Conservation (phyloP, 2,888 invertebrate genomes). For the Nephrotoma flavescens region DNA sequence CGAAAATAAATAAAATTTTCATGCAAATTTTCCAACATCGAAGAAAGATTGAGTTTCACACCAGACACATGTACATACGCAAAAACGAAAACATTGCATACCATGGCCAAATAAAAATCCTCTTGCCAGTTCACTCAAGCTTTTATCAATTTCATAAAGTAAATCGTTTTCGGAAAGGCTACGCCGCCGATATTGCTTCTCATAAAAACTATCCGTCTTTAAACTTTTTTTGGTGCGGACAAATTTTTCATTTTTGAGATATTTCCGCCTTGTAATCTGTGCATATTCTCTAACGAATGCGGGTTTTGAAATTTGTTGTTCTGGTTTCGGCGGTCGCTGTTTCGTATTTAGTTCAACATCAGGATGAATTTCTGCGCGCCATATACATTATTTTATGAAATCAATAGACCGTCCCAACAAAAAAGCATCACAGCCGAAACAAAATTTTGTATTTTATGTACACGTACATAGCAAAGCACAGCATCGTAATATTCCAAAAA, state of each 20-base stretch:
- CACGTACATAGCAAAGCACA: neutral
- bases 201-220: neutral
- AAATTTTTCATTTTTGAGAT: neutral
- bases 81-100: constrained; percentile 12
- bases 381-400: neutral
- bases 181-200: constrained; percentile 19
- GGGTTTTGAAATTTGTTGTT: neutral
- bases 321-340: neutral
- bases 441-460: neutral
- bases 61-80: neutral
- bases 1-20: neutral
- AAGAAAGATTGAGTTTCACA: neutral
- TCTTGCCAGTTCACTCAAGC: constrained; percentile 37
- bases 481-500: neutral
- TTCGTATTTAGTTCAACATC: neutral
- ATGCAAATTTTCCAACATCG: neutral
- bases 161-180: constrained; percentile 36
- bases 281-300: neutral
- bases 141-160: constrained; percentile 49
- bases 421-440: neutral
- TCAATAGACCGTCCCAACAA: neutral
- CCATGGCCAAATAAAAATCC: constrained; percentile 43
- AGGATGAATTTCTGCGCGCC: neutral
- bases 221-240: neutral
- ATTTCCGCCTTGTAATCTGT: neutral